Evolutionary conservation across 2,113 vertebrate genomes (phyloP), one percentile per base, ranked within the genome.

Genomic region (Pangasianodon hypophthalmus): DNA sequence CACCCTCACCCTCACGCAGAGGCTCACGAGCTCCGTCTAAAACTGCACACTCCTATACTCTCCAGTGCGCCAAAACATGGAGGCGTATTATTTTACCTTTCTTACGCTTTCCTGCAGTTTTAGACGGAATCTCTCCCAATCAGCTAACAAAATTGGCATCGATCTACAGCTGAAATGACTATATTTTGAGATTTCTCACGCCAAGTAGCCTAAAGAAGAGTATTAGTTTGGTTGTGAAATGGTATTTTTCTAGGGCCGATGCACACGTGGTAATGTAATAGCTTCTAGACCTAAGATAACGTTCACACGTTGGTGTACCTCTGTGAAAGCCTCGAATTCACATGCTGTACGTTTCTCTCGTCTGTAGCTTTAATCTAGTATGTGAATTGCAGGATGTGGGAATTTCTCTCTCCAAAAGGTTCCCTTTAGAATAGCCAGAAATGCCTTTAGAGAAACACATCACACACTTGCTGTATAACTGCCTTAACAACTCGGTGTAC

Each of bases 401-500:
- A 86, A 80, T 84, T 67, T 95, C 88, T 95, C 96, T 95, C 89
- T 94, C 90, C 92, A 96, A 95, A 94, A 92, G 94, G 97, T 96
- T 95, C 96, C 95, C 95, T 95, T 97, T 97, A 97, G 97, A 96
- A 94, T 97, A 97, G 97, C 98, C 98, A 97, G 97, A 97, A 97
- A 97, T 99, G 98, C 98, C 98, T 99, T 97, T 96, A 96, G 96
- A 97, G 96, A 93, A 93, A 96, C 95, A 96, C 95, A 95, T 96
- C 96, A 96, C 95, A 95, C 95, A 96, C 95, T 94, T 93, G 97
- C 97, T 97, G 97, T 98, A 98, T 94, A 97, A 96, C 97, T 98
- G 98, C 98, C 98, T 99, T 98, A 98, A 95, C 95, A 96, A 96
- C 96, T 95, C 96, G 94, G 91, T 92, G 82, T 93, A 91, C 90